Evolutionary conservation across 2,888 invertebrate genomes (phyloP).

Genomic region (Gastracanthus pulcherrimus): DNA sequence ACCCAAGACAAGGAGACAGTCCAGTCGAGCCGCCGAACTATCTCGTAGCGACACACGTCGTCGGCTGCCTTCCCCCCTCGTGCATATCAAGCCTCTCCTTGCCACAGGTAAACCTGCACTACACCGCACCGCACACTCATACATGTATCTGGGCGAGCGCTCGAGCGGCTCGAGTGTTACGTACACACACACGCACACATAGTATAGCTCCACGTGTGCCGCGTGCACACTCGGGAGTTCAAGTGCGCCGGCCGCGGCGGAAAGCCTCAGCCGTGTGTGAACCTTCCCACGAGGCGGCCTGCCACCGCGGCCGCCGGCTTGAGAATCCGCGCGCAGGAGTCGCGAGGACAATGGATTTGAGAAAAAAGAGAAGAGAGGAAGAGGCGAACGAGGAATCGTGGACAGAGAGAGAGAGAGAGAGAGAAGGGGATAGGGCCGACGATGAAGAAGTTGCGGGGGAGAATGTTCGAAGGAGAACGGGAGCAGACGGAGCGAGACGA

Average conservation of each 20-base stretch:
- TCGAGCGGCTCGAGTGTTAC: not conserved
- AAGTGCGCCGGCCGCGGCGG: slow-evolving; percentile 36
- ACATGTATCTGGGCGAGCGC: not conserved
- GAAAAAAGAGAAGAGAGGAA: slow-evolving; percentile 10
- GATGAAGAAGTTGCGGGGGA: not conserved
- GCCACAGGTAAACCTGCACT: too few species aligned
- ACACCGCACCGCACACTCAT: not conserved
- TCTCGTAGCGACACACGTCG: not conserved
- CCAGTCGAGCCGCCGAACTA: too few species aligned
- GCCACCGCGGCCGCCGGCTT: slow-evolving; percentile 60
- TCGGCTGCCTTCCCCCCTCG: too few species aligned
- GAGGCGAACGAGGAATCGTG: too few species aligned
- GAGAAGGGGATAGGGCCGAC: not conserved
- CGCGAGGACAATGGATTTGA: slow-evolving; percentile 72
- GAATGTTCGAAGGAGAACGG: slow-evolving; percentile 1
- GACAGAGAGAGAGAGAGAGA: not conserved
- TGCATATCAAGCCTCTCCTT: too few species aligned
- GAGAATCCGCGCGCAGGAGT: slow-evolving; percentile 69
- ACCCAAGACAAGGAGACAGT: too few species aligned
- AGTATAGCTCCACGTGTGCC: not conserved
- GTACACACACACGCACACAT: not conserved
- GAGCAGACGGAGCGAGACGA: not conserved
- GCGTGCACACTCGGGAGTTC: slow-evolving; percentile 35
- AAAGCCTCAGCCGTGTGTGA: slow-evolving; percentile 60
- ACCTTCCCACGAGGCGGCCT: slow-evolving; percentile 74